A percentile compares a stretch with the other conserved stretches of the same genome.
These are phyloP conservation scores for Nestor notabilis DNA, from an alignment of 2,113 vertebrate species.

Conservation along the genomic window DNA sequence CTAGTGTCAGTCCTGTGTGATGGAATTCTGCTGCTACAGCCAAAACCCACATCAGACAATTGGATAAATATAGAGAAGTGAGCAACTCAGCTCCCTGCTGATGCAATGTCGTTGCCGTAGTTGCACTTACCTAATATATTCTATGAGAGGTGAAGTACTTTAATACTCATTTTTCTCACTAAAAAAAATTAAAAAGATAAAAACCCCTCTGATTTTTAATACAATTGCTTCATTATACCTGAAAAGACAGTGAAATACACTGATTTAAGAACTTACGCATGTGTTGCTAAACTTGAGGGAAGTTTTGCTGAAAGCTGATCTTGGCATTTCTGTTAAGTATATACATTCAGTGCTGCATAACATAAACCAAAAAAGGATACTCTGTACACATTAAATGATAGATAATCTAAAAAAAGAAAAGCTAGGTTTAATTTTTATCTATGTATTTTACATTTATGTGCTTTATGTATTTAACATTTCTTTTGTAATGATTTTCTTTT, in stretches of 20 bases:
- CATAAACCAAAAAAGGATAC: neutral
- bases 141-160: neutral
- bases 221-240: neutral
- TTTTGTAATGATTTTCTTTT: neutral
- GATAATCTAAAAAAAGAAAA: neutral
- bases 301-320: neutral
- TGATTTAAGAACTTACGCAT: neutral
- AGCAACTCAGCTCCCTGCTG: neutral
- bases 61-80: neutral
- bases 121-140: neutral
- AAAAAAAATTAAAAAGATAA: neutral
- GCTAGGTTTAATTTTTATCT: neutral
- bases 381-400: neutral
- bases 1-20: neutral
- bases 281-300: neutral
- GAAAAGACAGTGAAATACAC: neutral
- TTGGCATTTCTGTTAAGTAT: neutral
- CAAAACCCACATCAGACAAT: neutral
- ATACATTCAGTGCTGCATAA: neutral
- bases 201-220: neutral
- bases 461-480: neutral
- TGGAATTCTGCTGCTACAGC: neutral
- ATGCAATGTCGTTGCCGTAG: neutral
- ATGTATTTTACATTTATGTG: neutral
- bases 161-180: neutral